These are phyloP conservation scores for Ligdia adustata DNA, from an alignment of 2,888 invertebrate genomes.

Conservation along the genomic window DNA sequence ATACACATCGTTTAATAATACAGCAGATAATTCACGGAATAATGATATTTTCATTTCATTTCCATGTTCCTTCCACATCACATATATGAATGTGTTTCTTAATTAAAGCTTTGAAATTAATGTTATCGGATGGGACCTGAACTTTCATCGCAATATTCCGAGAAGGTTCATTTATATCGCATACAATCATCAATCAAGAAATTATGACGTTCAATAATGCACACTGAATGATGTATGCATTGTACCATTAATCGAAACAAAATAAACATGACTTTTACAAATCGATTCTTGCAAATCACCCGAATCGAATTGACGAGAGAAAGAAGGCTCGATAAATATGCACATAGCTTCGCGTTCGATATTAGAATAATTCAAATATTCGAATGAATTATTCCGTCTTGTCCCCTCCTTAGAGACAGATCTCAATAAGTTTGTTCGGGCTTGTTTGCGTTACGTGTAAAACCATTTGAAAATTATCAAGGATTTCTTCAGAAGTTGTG, in stretches of 20 bases:
- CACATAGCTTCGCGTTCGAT: conserved; percentile 8
- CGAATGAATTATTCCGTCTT: conserved; percentile 5
- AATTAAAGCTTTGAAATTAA: conserved; percentile 8
- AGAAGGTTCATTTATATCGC: conserved; percentile 15
- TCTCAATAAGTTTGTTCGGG: conserved; percentile 27
- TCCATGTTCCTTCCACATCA: conserved; percentile 1
- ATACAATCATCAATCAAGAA: conserved; percentile 30
- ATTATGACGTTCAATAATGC: conserved; percentile 24
- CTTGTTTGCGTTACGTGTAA: conserved; percentile 30
- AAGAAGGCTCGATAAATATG: conserved; percentile 19
- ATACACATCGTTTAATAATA: background rate
- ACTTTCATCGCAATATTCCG: conserved; percentile 4
- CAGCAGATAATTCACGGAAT: background rate
- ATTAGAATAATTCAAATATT: conserved; percentile 15
- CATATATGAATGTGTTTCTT: conserved; percentile 5
- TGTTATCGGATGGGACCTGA: conserved; percentile 2
- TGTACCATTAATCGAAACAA: conserved; percentile 26
- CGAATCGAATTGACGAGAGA: conserved; percentile 17
- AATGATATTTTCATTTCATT: conserved; percentile 11
- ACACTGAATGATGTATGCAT: conserved; percentile 21
- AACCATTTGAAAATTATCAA: conserved; percentile 34
- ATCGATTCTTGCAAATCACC: conserved; percentile 31
- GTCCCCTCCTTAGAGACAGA: conserved; percentile 22
- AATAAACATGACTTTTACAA: conserved; percentile 29
- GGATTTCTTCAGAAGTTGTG: conserved; percentile 28